phyloP scores from a whole-genome alignment of 1,140 invertebrate species.

The Calosoma granatense region DNA sequence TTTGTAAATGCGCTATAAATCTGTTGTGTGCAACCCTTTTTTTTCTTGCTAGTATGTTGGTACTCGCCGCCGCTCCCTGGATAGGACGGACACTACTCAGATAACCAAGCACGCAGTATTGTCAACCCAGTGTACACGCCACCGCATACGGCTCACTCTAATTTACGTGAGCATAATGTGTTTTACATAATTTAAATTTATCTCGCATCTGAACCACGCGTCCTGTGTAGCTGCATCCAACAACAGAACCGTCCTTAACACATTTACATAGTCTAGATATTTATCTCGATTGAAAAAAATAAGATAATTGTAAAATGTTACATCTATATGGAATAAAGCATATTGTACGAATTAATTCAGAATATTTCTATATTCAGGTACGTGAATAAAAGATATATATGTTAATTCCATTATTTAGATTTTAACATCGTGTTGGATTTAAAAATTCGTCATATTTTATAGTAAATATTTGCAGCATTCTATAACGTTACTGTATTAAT shows the following conservation, averaged over 20 bases:
- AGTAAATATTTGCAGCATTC: too few relatives aligned
- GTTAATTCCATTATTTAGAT: neutral
- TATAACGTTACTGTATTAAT: too few relatives aligned
- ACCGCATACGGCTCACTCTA: neutral
- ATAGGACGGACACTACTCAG: neutral
- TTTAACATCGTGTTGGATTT: neutral
- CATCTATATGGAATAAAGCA: neutral
- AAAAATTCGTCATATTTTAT: too few relatives aligned
- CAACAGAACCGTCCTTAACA: neutral
- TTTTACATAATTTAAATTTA: neutral
- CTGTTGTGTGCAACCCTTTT: neutral
- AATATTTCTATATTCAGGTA: neutral
- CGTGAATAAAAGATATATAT: neutral
- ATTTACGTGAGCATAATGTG: neutral
- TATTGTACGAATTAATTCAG: neutral
- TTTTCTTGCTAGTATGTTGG: neutral
- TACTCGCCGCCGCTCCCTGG: neutral
- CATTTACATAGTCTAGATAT: neutral
- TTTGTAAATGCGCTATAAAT: slow-evolving; percentile 4
- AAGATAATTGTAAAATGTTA: neutral
- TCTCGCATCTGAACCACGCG: neutral
- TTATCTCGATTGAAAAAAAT: too few relatives aligned
- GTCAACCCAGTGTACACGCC: neutral
- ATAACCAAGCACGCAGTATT: neutral
- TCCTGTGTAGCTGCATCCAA: neutral